Evolutionary conservation across 2,113 vertebrate genomes (phyloP), one percentile per base, ranked within the genome.

Genomic region (Hippocampus comes): DNA sequence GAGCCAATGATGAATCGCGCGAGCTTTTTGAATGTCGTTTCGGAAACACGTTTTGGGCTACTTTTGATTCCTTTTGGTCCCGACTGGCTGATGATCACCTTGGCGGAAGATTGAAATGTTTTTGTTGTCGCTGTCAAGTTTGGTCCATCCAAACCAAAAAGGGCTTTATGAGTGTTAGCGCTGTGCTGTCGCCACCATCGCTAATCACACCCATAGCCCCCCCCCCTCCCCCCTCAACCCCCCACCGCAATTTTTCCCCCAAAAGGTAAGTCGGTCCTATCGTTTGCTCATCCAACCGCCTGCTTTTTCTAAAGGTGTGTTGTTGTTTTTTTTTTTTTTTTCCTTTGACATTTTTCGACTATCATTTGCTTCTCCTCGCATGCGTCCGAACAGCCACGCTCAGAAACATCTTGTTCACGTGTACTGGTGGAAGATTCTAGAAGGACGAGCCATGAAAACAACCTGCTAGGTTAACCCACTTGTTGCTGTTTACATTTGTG

Each of bases 361-460:
- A 67, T 55, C 27, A 67, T 65, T 69, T 21, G 41, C 63, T 81
- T 73, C 4, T 57, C 70, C 60, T 49, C 68, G 83, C 85, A 43
- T 53, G 43, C 74, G 84, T 78, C 72, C 89, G 88, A 38, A 92
- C 91, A 88, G 91, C 92, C 92, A 92, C 89, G 73, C 82, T 88
- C 84, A 89, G 84, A 92, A 89, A 89, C 89, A 91, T 93, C 91
- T 91, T 92, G 90, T 87, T 89, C 84, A 80, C 89, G 86, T 88
- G 88, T 90, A 83, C 63, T 84, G 89, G 87, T 91, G 89, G 88
- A 88, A 73, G 78, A 73, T 78, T 83, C 63, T 66, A 27, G 70
- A 67, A 68, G 68, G 77, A 75, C 59, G 65, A 71, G 34, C 18
- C 34, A 42, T n/a, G 34, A 23, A 74, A 66, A 71, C 70, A 63